A percentile compares a stretch with the other conserved stretches of the same genome.
Evolutionary conservation across 2,888 invertebrate genomes (phyloP).

Genomic region (Azorinus chamasolen): DNA sequence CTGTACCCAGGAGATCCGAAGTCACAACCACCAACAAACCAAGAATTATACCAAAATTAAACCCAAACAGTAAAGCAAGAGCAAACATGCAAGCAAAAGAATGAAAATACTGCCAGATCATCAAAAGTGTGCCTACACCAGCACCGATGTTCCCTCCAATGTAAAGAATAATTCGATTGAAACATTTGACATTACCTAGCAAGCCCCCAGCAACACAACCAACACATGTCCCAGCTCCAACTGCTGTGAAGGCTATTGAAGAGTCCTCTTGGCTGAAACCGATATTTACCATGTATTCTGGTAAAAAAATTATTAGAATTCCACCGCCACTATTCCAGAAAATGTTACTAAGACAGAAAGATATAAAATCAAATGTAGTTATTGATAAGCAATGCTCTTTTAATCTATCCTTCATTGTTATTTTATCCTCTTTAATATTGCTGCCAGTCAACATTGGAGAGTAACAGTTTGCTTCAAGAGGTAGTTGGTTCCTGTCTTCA

Average conservation of each 20-base stretch:
- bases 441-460: no score
- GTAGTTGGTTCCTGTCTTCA: no score
- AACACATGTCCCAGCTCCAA: conserved; percentile 72
- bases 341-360: conserved; percentile 79
- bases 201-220: conserved; percentile 77
- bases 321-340: conserved; percentile 77
- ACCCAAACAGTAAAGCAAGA: conserved; percentile 63
- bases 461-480: no score
- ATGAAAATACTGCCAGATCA: conserved; percentile 58
- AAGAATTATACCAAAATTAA: conserved; percentile 77
- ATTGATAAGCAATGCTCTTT: conserved; percentile 45
- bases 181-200: conserved; percentile 71
- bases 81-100: conserved; percentile 39
- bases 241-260: conserved; percentile 64
- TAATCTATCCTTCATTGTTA: conserved; percentile 1
- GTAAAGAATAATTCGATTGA: conserved; percentile 71
- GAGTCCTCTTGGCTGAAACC: conserved; percentile 69
- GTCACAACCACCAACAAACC: conserved; percentile 78
- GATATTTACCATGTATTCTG: conserved; percentile 70
- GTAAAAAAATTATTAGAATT: conserved; percentile 72
- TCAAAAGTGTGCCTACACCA: conserved; percentile 62
- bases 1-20: conserved; percentile 74
- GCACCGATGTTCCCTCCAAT: conserved; percentile 68
- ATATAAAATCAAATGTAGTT: conserved; percentile 69
- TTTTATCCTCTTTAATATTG: no score